phyloP scores from a whole-genome alignment of 2,888 invertebrate species.

The Stenolophus ochropezus region DNA sequence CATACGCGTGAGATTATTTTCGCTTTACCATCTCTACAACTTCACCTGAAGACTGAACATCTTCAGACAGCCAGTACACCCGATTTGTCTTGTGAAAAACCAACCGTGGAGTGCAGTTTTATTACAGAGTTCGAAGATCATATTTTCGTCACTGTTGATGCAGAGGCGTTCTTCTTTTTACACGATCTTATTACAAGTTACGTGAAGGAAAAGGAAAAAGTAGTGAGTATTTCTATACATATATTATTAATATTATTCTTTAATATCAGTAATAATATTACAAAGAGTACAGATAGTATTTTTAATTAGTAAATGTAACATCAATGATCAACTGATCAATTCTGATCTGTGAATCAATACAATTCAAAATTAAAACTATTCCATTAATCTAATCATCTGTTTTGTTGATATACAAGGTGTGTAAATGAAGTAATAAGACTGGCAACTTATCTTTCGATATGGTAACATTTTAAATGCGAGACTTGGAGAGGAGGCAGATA shows the following conservation, averaged over 20 bases:
- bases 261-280: neutral
- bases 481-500: no score
- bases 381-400: no score
- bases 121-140: constrained; percentile 99
- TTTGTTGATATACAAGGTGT: no score
- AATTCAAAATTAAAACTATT: no score
- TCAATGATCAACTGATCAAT: no score
- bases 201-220: constrained; percentile 92
- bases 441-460: no score
- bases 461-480: no score
- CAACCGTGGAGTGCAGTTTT: constrained; percentile 95
- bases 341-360: no score
- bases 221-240: constrained; percentile 73
- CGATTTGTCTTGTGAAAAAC: constrained; percentile 79
- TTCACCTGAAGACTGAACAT: constrained; percentile 95
- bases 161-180: constrained; percentile 97
- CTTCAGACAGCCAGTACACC: constrained; percentile 85
- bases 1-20: constrained; percentile 97
- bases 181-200: constrained; percentile 98
- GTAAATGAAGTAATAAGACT: no score
- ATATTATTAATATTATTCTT: neutral
- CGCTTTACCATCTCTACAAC: constrained; percentile 92
- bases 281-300: no score
- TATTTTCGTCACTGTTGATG: constrained; percentile 98
- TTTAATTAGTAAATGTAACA: no score